phyloP scores from a whole-genome alignment of 2,888 invertebrate species.

The Plutella xylostella region DNA sequence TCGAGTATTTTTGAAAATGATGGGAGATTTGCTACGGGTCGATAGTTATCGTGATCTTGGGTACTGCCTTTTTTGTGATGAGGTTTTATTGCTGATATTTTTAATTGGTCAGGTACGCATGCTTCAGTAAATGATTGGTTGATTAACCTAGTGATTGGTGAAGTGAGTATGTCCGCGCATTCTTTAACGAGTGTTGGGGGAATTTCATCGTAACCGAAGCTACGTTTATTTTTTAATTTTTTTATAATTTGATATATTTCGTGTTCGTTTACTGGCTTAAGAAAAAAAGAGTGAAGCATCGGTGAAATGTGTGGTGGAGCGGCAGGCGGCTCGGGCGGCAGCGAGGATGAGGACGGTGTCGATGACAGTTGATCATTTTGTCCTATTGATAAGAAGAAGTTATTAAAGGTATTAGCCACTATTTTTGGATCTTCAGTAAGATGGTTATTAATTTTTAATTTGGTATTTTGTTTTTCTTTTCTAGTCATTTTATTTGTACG shows the following conservation, averaged over 20 bases:
- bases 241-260: conserved; percentile 4
- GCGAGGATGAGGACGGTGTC: neutral
- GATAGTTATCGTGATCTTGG: conserved; percentile 10
- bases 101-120: conserved; percentile 9
- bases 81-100: conserved; percentile 1
- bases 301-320: neutral
- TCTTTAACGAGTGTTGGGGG: conserved; percentile 9
- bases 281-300: neutral
- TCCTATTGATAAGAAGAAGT: neutral
- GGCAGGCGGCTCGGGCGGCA: too few relatives aligned
- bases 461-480: neutral
- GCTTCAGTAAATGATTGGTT: conserved; percentile 13
- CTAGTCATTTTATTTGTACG: too few relatives aligned
- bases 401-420: neutral
- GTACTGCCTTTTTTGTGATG: conserved; percentile 10
- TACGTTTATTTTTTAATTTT: conserved; percentile 11
- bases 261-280: neutral
- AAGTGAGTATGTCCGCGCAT: conserved; percentile 6
- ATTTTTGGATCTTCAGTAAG: neutral
- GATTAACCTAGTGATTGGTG: conserved; percentile 7
- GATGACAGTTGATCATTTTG: neutral
- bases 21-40: conserved; percentile 13
- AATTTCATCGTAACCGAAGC: conserved; percentile 10
- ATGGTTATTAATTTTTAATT: conserved; percentile 7
- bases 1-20: conserved; percentile 15